Evolutionary conservation across 2,797 vertebrate genomes (phyloP), one percentile per base, ranked within the genome.

Genomic region (Champsocephalus esox): DNA sequence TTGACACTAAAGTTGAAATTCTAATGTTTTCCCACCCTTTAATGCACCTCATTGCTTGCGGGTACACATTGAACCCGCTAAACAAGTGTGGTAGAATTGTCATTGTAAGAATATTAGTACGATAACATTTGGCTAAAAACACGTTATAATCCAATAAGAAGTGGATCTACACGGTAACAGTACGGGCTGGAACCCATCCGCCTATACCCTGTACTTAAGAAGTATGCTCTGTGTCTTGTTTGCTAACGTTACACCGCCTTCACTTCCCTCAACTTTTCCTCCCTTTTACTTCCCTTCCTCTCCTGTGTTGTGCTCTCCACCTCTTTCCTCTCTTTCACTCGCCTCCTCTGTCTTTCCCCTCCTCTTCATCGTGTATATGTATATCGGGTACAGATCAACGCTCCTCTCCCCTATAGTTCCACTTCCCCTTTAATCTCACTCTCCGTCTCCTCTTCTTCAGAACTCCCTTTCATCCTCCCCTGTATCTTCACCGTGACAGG

Each of bases 361-460:
- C 45, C 57, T 63, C 79, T 68, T 75, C 70, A 73, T 84, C 75
- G 43, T 70, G 61, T 62, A 49, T 69, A n/a, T n/a, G n/a, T n/a
- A n/a, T n/a, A n/a, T n/a, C n/a, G 77, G 56, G 68, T 58, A 62
- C 12, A 11, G 73, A 81, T 85, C 81, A 79, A 71, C 72, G 43
- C 77, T 79, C 58, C 73, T 41, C 38, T 49, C 51, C 74, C 60
- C 69, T 9, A 38, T 38, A 24, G 70, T 56, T 78, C 73, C 51
- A 60, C 54, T 63, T 73, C 71, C 62, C 66, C 63, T 82, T 80
- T 85, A 69, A 83, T 86, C 85, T 83, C 44, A 16, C 61, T 48
- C 77, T 73, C 61, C 55, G 32, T 45, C 75, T 41, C 54, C 66
- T 32, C 34, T 56, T 32, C 57, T 71, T 59, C 60, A 84, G 60